phyloP scores from a whole-genome alignment of 2,113 vertebrate species.

The Nyctibius bracteatus region DNA sequence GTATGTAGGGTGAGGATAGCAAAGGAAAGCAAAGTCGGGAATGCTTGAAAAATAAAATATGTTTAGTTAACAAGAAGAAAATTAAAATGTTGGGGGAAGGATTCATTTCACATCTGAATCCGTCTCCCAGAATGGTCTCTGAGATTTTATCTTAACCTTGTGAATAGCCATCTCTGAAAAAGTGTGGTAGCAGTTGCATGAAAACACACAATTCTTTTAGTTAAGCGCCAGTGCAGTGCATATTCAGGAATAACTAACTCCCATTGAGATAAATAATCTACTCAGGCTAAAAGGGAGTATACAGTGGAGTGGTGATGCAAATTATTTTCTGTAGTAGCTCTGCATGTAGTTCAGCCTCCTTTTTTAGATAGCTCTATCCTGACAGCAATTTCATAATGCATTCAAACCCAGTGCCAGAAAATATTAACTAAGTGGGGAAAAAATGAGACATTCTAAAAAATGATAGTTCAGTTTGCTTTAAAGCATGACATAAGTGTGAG shows the following conservation, averaged over 20 bases:
- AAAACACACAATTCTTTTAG: not conserved
- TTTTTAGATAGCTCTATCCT: not conserved
- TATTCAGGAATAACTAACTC: not conserved
- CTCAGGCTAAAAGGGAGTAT: not conserved
- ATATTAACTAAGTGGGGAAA: not conserved
- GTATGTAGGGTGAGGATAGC: conserved; percentile 75
- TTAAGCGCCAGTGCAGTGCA: not conserved
- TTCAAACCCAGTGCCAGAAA: not conserved
- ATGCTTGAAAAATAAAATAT: conserved; percentile 78
- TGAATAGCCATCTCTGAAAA: not conserved
- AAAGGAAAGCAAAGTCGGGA: conserved; percentile 76
- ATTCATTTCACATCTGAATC: conserved; percentile 55
- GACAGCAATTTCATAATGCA: not conserved
- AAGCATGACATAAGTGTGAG: not conserved
- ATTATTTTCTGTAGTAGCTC: not conserved
- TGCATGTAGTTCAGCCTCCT: not conserved
- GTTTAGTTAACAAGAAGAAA: conserved; percentile 71
- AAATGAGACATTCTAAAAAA: not conserved
- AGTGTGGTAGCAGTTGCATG: not conserved
- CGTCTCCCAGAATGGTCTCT: not conserved
- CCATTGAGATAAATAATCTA: not conserved
- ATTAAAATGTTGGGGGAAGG: conserved; percentile 29
- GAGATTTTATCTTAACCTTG: not conserved
- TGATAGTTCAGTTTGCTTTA: not conserved
- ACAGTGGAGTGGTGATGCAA: not conserved